Evolutionary conservation across 53 echinoderm and acorn worm genomes (phyloP).

Genomic region (Patiria pectinifera): DNA sequence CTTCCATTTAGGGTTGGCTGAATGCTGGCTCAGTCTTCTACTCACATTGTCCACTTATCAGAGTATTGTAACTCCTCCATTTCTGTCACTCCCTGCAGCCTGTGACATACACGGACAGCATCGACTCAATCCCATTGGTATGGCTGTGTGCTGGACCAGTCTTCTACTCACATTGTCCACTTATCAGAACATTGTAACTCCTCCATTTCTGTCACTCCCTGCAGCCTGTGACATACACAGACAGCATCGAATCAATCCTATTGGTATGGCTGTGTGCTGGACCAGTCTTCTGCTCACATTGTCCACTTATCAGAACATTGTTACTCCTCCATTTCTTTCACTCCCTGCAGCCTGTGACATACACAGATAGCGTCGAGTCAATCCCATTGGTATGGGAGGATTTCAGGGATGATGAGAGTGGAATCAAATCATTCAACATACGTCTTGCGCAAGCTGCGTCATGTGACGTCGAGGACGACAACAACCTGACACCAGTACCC

Average conservation of each 20-base stretch:
- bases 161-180: too few species aligned
- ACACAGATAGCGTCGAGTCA: conserved; percentile 10
- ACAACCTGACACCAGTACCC: conserved; percentile 3
- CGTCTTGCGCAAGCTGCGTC: conserved; percentile 31
- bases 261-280: background rate
- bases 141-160: background rate
- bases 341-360: conserved; percentile 28
- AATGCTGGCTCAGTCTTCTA: too few species aligned
- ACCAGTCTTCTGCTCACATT: too few species aligned
- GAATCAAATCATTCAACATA: conserved; percentile 25
- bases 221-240: conserved; percentile 45
- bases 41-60: too few species aligned
- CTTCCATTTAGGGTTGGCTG: too few species aligned
- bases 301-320: too few species aligned
- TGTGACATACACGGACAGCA: too few species aligned
- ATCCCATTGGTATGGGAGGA: conserved; percentile 37
- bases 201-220: background rate
- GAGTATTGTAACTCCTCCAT: too few species aligned
- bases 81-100: too few species aligned
- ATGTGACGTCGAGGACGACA: conserved; percentile 18
- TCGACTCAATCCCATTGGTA: conserved; percentile 1
- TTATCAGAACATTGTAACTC: background rate
- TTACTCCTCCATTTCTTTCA: background rate
- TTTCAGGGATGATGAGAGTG: conserved; percentile 51
- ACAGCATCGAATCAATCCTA: background rate